Evolutionary conservation across 2,113 vertebrate species (phyloP).

Genomic region (Chloroceryle aenea): DNA sequence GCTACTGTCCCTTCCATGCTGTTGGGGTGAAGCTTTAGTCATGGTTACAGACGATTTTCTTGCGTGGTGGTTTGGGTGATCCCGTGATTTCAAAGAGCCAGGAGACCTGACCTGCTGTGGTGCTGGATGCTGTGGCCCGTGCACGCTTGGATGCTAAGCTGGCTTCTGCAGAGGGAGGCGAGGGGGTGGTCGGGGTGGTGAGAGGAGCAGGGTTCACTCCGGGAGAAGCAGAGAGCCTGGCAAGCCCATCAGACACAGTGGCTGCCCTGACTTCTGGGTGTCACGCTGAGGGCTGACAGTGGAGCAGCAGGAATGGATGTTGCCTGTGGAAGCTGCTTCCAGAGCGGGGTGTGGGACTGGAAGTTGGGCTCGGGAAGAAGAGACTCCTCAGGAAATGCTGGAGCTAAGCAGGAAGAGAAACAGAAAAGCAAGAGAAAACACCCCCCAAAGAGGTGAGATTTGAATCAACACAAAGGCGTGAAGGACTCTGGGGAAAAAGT

Average conservation of each 20-base stretch:
- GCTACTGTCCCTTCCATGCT: neutral
- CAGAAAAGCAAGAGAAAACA: neutral
- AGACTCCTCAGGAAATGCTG: neutral
- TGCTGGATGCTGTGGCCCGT: neutral
- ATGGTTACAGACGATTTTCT: neutral
- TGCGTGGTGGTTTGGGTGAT: neutral
- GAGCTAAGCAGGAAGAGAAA: neutral
- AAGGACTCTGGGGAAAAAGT: neutral
- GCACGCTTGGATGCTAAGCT: neutral
- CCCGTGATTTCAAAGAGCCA: neutral
- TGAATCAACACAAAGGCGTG: neutral
- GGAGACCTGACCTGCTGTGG: neutral
- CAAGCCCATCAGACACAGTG: neutral
- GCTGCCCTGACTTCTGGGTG: neutral
- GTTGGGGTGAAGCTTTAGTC: neutral
- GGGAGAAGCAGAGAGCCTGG: neutral
- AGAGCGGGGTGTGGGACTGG: neutral
- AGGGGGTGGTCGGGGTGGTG: no score
- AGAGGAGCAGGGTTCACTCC: neutral
- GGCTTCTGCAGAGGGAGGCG: rapidly evolving
- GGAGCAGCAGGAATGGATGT: neutral
- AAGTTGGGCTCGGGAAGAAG: neutral
- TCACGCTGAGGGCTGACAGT: rapidly evolving
- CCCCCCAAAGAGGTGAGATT: neutral
- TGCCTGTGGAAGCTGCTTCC: neutral